Evolutionary conservation across 2,888 invertebrate species (phyloP).

Genomic region (Entomobrya multifasciata): DNA sequence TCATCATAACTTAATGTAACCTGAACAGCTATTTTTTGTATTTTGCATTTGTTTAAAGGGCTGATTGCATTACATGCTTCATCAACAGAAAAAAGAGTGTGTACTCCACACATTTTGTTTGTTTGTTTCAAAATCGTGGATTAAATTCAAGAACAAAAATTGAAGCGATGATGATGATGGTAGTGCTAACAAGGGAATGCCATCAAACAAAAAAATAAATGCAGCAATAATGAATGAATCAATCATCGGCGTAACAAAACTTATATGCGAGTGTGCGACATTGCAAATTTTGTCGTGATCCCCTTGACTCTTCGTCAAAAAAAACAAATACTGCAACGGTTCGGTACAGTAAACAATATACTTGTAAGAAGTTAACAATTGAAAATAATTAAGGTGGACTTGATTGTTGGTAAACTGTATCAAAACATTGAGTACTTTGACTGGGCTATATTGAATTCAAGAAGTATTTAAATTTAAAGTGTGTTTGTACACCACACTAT

Average conservation of each 20-base stretch:
- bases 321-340: conserved; percentile 16
- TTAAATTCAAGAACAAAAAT: not conserved
- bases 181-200: conserved; percentile 41
- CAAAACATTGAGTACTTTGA: not conserved
- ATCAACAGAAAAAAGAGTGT: not conserved
- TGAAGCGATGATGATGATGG: not conserved
- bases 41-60: too few relatives aligned
- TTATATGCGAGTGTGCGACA: not conserved
- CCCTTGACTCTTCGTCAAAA: conserved; percentile 26
- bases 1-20: conserved; percentile 8
- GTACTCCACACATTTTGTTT: not conserved
- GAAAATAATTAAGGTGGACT: conserved; percentile 17
- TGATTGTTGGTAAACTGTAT: conserved; percentile 24
- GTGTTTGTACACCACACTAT: not conserved
- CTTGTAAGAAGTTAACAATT: not conserved
- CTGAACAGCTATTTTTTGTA: too few relatives aligned
- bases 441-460: not conserved
- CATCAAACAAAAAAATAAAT: conserved; percentile 24
- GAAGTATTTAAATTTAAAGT: not conserved
- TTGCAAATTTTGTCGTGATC: not conserved
- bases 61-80: not conserved
- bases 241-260: not conserved
- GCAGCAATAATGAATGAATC: not conserved
- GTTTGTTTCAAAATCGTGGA: conserved; percentile 44
- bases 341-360: not conserved